A percentile compares a stretch with the other conserved stretches of the same genome.
These are phyloP conservation scores for Homalodisca vitripennis DNA, from an alignment of 1,140 invertebrate species.

Conservation along the genomic window DNA sequence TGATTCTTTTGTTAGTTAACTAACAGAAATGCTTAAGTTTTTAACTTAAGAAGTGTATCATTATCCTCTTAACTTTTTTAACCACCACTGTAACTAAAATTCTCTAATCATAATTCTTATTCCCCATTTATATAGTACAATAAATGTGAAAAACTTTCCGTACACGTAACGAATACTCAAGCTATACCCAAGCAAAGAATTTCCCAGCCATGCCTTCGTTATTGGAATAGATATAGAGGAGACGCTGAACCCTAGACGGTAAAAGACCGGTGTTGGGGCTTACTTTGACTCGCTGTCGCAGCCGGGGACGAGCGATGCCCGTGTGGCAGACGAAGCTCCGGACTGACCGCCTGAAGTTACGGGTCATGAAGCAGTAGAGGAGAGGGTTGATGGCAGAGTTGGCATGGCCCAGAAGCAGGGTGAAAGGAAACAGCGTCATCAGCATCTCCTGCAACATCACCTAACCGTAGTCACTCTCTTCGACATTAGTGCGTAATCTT, in stretches of 20 bases:
- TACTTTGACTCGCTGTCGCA: constrained; percentile 40
- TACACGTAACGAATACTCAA: no score
- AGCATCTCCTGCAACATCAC: constrained; percentile 26
- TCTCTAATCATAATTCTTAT: no score
- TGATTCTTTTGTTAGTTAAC: no score
- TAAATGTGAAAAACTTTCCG: not conserved
- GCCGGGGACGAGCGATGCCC: constrained; percentile 34
- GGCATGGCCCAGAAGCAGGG: constrained; percentile 62
- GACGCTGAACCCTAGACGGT: not conserved
- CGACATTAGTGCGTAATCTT: no score
- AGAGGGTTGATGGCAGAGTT: constrained; percentile 87
- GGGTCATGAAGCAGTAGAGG: constrained; percentile 85
- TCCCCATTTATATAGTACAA: no score
- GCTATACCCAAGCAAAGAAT: no score
- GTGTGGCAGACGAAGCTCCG: constrained; percentile 55
- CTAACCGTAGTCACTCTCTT: no score
- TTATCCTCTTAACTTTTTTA: no score
- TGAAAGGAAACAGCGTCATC: constrained; percentile 48
- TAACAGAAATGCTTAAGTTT: no score
- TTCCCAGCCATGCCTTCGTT: not conserved
- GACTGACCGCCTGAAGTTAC: constrained; percentile 75
- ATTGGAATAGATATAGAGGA: not conserved
- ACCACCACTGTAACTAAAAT: no score
- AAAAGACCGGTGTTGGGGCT: constrained; percentile 12
- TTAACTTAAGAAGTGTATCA: no score